Conservation (phyloP, 2,113 vertebrate species). For the Pachypanchax playfairii region DNA sequence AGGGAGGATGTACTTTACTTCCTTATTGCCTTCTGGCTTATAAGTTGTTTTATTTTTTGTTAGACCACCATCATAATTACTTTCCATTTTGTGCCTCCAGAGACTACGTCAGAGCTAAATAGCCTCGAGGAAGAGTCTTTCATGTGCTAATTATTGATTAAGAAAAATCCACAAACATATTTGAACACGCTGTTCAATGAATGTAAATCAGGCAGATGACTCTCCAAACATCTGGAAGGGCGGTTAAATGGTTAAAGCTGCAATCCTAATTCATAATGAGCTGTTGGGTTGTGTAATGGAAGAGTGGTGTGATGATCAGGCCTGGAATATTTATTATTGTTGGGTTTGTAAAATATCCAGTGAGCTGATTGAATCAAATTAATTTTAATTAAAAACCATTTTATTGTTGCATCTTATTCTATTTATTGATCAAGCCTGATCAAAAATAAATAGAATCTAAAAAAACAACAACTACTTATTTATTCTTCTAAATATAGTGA, state of each 20-base stretch:
- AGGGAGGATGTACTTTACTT: slow-evolving; percentile 12
- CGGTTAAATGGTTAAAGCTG: slow-evolving; percentile 19
- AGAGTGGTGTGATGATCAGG: slow-evolving; percentile 22
- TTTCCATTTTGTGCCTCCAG: slow-evolving; percentile 43
- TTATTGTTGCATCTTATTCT: background rate
- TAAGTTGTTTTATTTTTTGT: slow-evolving; percentile 28
- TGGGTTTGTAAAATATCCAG: slow-evolving; percentile 19
- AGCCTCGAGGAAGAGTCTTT: slow-evolving; percentile 40
- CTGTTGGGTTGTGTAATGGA: slow-evolving; percentile 38
- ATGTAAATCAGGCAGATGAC: slow-evolving; percentile 45
- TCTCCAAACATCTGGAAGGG: slow-evolving; percentile 31
- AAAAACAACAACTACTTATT: no score
- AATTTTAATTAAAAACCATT: slow-evolving; percentile 41
- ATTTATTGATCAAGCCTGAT: slow-evolving; percentile 2
- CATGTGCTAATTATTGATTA: slow-evolving; percentile 55
- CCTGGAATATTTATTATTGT: slow-evolving; percentile 31
- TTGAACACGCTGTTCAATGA: slow-evolving; percentile 32
- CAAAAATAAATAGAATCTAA: no score
- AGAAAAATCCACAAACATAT: slow-evolving; percentile 43
- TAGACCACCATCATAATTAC: slow-evolving; percentile 49
- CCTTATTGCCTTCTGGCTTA: slow-evolving; percentile 43
- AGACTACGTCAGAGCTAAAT: slow-evolving; percentile 43
- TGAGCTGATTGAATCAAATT: slow-evolving; percentile 25
- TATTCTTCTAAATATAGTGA: background rate
- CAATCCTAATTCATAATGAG: slow-evolving; percentile 42